A percentile compares a stretch with the other conserved stretches of the same genome.
These are phyloP conservation scores for Epistrophe grossulariae DNA, from an alignment of 2,888 invertebrate genomes.

Conservation along the genomic window DNA sequence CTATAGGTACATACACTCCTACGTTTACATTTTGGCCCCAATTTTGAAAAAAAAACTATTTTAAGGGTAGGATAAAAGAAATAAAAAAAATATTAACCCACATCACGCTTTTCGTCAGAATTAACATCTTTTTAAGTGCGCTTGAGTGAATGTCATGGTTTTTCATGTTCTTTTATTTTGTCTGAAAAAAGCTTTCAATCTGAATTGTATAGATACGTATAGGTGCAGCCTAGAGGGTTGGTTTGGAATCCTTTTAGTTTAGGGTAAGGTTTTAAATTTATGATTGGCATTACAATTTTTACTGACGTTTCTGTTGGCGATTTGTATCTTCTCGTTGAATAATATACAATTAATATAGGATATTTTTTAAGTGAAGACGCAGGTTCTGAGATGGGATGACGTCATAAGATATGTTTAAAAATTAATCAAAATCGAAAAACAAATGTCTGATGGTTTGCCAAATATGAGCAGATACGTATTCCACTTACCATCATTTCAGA, in stretches of 20 bases:
- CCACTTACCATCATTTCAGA: too few relatives aligned
- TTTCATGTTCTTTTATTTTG: neutral
- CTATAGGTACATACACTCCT: neutral
- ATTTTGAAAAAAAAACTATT: constrained; percentile 17
- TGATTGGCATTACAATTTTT: neutral
- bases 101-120: constrained; percentile 22
- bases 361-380: neutral
- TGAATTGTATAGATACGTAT: neutral
- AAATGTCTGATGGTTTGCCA: too few relatives aligned
- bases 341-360: neutral
- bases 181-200: constrained; percentile 10
- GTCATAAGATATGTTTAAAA: neutral
- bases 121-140: constrained; percentile 33
- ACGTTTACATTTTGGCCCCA: neutral
- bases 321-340: neutral
- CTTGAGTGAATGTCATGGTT: constrained; percentile 30
- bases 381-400: neutral
- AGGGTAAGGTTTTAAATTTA: neutral
- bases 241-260: constrained; percentile 3
- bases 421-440: too few relatives aligned
- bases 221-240: neutral
- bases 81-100: constrained; percentile 20
- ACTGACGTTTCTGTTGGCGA: constrained; percentile 1
- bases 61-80: constrained; percentile 17
- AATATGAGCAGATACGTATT: too few relatives aligned